These are phyloP conservation scores for Ianthella basta DNA, from an alignment of 37 sponge, comb jelly and placozoan species.

Conservation along the genomic window DNA sequence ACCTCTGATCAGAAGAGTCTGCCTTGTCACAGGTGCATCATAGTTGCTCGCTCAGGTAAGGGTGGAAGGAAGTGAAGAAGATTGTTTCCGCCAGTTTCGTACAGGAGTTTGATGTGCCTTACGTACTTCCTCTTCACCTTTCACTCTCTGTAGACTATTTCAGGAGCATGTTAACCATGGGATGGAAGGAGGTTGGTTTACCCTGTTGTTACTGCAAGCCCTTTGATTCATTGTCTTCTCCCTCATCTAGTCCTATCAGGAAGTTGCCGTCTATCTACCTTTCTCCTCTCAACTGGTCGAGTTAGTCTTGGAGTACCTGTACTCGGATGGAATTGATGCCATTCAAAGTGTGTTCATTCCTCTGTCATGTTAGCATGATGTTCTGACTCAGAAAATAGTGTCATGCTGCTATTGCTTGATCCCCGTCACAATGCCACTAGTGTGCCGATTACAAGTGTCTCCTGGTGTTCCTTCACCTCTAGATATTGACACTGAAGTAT, in stretches of 20 bases:
- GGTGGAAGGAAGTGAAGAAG: no score
- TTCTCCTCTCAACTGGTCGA: constrained; percentile 34
- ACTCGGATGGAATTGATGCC: constrained; percentile 45
- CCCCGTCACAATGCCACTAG: background rate
- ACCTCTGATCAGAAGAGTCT: constrained; percentile 12
- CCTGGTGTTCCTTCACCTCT: background rate
- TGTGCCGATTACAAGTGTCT: background rate
- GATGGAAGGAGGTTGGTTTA: constrained; percentile 78
- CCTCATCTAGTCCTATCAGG: background rate
- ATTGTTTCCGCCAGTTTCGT: background rate
- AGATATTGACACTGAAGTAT: background rate
- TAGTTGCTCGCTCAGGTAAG: constrained; percentile 81
- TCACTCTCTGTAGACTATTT: constrained; percentile 68
- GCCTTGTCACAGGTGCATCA: constrained; percentile 77
- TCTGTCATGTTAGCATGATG: background rate
- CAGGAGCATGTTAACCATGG: constrained; percentile 81
- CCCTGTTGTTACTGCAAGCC: background rate
- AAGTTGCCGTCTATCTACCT: constrained; percentile 41
- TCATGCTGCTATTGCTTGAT: background rate
- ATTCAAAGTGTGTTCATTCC: constrained; percentile 23
- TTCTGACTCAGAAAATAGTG: background rate
- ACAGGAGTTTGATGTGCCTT: background rate
- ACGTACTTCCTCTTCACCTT: constrained; percentile 2
- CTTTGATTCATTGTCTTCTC: constrained; percentile 25
- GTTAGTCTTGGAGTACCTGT: constrained; percentile 72